These are phyloP conservation scores for Sitta carolinensis DNA, from an alignment of 2,797 vertebrate genomes.

Conservation along the genomic window DNA sequence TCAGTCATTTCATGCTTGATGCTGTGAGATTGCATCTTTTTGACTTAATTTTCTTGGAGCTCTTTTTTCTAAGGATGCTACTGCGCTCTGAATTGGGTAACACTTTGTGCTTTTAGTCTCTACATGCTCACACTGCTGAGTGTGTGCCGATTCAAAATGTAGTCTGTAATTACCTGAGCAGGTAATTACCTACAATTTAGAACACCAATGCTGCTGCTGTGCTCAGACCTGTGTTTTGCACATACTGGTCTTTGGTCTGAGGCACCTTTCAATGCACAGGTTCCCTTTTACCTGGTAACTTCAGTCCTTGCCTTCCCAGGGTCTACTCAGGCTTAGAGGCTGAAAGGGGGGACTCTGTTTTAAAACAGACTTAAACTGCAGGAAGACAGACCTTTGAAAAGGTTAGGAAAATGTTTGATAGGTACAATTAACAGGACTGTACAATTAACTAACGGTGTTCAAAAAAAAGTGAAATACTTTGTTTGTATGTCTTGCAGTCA, in stretches of 20 bases:
- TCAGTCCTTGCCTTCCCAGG: rapidly evolving
- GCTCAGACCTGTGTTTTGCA: background rate
- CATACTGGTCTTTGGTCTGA: background rate
- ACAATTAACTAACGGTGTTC: background rate
- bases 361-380: background rate
- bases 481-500: background rate
- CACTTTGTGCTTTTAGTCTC: background rate
- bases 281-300: background rate
- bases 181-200: background rate
- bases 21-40: background rate
- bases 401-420: background rate
- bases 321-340: background rate
- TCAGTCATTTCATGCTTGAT: background rate
- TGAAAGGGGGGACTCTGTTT: background rate
- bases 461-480: background rate
- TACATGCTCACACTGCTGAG: background rate
- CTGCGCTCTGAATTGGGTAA: background rate
- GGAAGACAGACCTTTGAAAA: background rate
- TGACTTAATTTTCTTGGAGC: background rate
- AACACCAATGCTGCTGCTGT: background rate
- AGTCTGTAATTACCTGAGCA: background rate
- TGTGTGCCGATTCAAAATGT: rapidly evolving
- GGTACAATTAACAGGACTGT: background rate
- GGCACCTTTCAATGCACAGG: background rate
- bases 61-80: background rate